Base-by-base conservation (phyloP, 2,888 invertebrate species). In the Sicus ferrugineus region DNA sequence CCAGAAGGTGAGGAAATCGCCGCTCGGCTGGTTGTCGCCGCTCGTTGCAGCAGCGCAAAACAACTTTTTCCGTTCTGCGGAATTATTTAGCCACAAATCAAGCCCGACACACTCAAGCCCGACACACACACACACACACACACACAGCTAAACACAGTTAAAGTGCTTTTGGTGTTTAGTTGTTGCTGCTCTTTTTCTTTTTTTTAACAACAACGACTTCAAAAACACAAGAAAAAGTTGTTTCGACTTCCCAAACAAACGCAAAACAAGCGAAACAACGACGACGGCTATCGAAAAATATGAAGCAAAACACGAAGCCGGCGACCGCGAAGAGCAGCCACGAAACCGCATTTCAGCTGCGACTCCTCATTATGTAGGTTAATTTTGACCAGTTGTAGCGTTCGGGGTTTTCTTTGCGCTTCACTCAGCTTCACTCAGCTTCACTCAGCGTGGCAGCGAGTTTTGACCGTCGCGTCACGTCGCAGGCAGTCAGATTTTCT, bases 371-470 rank as follows among this genome's bases (percentile, higher is more conserved):
- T 77, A 80, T 80, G 80, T 79, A 80, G 79, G 79, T 79, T 79
- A 79, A 80, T 79, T 79, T 79, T 79, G 74, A 80, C 80, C 80
- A 80, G 78, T 79, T 79, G 42, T 9, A 42, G 42, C n/a, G 9
- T 16, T 42, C 3, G 5, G 11, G 34, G 16, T 42, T 1, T 1
- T 54, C 7, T 28, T 54, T 5, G 19, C 21, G 28, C 7, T 54
- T 7, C 11, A n/a, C 7, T 42, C n/a, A n/a, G n/a, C n/a, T n/a
- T n/a, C n/a, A n/a, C n/a, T n/a, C n/a, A n/a, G n/a, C n/a, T n/a
- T n/a, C n/a, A n/a, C n/a, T n/a, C n/a, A n/a, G n/a, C n/a, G n/a
- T n/a, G n/a, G n/a, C n/a, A n/a, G n/a, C n/a, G n/a, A n/a, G n/a
- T n/a, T n/a, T n/a, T n/a, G n/a, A n/a, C n/a, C n/a, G n/a, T n/a